phyloP scores from a whole-genome alignment of 2,888 invertebrate species.

The Drosophila subsilvestris region DNA sequence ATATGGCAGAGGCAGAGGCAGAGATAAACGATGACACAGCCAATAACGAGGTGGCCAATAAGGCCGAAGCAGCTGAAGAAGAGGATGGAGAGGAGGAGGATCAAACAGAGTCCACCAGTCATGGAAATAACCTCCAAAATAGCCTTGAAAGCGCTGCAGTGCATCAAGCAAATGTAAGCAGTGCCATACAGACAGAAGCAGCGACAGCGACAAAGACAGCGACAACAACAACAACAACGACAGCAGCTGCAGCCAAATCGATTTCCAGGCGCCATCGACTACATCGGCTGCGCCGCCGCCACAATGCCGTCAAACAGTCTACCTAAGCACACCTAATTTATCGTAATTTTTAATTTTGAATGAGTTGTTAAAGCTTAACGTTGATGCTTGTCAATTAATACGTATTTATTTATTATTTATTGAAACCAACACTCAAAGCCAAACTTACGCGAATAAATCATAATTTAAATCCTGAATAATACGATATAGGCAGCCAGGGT shows the following conservation, averaged over 20 bases:
- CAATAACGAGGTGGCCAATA: constrained; percentile 4
- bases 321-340: constrained; percentile 57
- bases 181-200: not conserved
- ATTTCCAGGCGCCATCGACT: too few relatives aligned
- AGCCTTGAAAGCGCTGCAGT: constrained; percentile 51
- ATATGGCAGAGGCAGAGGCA: not conserved
- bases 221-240: constrained; percentile 8
- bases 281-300: constrained; percentile 44
- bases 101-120: constrained; percentile 19
- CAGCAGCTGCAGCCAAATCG: constrained; percentile 4
- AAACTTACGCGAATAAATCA: constrained; percentile 40
- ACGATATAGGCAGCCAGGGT: not conserved
- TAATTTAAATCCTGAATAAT: constrained; percentile 16
- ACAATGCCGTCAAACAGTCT: constrained; percentile 4
- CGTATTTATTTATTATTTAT: constrained; percentile 67
- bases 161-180: constrained; percentile 45
- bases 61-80: constrained; percentile 26
- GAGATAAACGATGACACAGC: not conserved
- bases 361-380: constrained; percentile 68
- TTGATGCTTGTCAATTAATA: constrained; percentile 66
- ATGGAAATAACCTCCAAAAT: constrained; percentile 35
- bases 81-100: constrained; percentile 27
- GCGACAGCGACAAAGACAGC: constrained; percentile 14
- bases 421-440: constrained; percentile 38
- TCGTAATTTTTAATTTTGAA: constrained; percentile 53